Base-by-base conservation (phyloP, 2,797 vertebrate species). In the Thripadectes ignobilis region DNA sequence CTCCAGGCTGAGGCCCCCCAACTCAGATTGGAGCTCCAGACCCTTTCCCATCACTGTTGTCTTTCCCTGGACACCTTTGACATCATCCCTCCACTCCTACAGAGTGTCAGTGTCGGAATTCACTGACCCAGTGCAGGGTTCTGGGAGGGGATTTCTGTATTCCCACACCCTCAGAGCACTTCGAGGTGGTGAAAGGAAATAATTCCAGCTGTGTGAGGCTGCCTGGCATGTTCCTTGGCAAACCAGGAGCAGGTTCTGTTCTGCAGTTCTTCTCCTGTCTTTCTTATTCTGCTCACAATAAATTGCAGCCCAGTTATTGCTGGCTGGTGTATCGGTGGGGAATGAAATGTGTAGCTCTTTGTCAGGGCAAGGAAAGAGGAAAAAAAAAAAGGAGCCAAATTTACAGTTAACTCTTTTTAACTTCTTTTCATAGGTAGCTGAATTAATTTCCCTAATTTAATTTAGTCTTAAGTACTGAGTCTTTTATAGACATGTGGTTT, bases 401-500 rank as follows among this genome's bases (percentile, higher is more conserved):
- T 69, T 84, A 41, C 75, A 66, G 30, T 69, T 81, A 69, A 78
- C 39, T 78, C 46, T 22, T 79, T 91, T 85, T 46, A 85, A 81
- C 82, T 83, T 68, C 34, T 79, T 86, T 79, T 75, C 69, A 65
- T 59, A 49, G 77, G 75, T 71, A 78, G 52, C 41, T 79, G 52
- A 88, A 83, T 86, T 82, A 82, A 94, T 92, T 86, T 91, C 1
- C 1, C 46, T 94, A 91, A 93, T 94, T 96, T 83, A 85, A 92
- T 93, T 83, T 27, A 17, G 63, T 80, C 23, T 22, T 71, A 95
- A 96, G 74, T 66, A 88, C 72, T 51, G 81, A 83, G 32, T 85
- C 76, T 96, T 95, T 96, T 93, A 95, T 24, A 72, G 55, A 34
- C 20, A 34, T 7, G 12, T 45, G 43, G 91, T 97, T 97, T 95